Base-by-base conservation (phyloP, 2,888 invertebrate genomes). In the Eurytoma californica region DNA sequence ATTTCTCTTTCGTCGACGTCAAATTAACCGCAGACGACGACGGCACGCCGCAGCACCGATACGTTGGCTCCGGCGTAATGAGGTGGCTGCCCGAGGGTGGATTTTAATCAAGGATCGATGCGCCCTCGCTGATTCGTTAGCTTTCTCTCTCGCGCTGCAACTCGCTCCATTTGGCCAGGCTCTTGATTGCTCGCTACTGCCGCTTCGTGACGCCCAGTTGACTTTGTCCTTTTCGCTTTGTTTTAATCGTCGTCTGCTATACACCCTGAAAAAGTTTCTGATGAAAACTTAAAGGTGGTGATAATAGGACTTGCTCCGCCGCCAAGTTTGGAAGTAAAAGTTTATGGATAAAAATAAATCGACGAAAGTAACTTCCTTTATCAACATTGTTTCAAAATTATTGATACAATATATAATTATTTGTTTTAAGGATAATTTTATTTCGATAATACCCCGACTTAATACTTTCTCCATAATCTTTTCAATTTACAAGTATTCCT, bases 21-120 rank as follows among this genome's bases (percentile, higher is more conserved):
- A 82, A 82, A 83, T 83, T 82, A 81, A 82, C 80, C 77, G 76
- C 76, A 72, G 63, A 55, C 67, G n/a, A 68, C 66, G 51, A 77
- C 69, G 65, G 28, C 67, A 82, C 39, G 86, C 85, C 86, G 49
- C 68, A 66, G 72, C 66, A 69, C 68, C 73, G 55, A 74, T 68
- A 80, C 55, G 69, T 73, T 65, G 55, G 79, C 77, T 72, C 39
- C 18, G 82, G 85, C 85, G 87, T 88, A 88, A 89, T 88, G 88
- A 88, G 87, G 87, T 85, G 85, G 85, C 85, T 83, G 87, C 89
- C 86, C 78, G 84, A 84, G 88, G 89, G 85, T 85, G 85, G 85
- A 82, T 87, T 86, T 87, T 89, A 87, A 88, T 89, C 87, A 88
- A 86, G 87, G 88, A 87, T 88, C 86, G 87, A 88, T 87, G 86